Base-by-base conservation (phyloP, 2,797 vertebrate species). In the Mus caroli region DNA sequence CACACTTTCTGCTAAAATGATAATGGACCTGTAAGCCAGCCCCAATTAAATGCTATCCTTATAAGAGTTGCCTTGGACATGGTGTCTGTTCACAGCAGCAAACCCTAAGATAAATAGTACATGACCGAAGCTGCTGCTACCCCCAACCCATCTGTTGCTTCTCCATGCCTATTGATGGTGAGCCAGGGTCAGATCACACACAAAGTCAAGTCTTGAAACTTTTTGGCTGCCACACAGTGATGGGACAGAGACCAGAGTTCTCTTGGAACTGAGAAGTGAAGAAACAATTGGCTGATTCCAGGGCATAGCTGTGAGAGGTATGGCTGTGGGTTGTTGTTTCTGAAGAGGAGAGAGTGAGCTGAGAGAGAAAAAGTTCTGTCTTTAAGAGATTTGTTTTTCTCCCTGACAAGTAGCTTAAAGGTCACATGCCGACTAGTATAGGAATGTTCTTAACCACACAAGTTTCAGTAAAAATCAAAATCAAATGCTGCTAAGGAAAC, bases 401-500 rank as follows among this genome's bases (percentile, higher is more conserved):
- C 56, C 88, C 92, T 92, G 79, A 90, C 84, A 95, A 96, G 95
- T 94, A 94, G 78, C 90, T 97, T 97, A 98, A 98, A 98, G 97
- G 97, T 98, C 97, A 98, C 94, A 94, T 88, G 88, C n/a, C n/a
- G 96, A 96, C 94, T 96, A 95, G 89, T 90, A 88, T 80, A 95
- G 96, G 92, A 97, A 95, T 96, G 97, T 97, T 98, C 97, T 98
- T 97, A 98, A 98, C 96, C 97, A 97, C 97, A 97, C n/a, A 79
- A 97, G 97, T 97, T 98, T 98, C 97, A 97, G 97, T 97, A 90
- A 97, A 85, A 98, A 97, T 98, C 87, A 98, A 94, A 98, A 97
- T 97, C 95, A 97, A 97, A 94, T 96, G 97, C 89, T 94, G 83
- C 91, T 76, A 97, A 97, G 96, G 95, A 98, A 98, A 97, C 91